Evolutionary conservation across 2,888 invertebrate species (phyloP), one percentile per base, ranked within the genome.

Genomic region (Ennomos fuscantarius): DNA sequence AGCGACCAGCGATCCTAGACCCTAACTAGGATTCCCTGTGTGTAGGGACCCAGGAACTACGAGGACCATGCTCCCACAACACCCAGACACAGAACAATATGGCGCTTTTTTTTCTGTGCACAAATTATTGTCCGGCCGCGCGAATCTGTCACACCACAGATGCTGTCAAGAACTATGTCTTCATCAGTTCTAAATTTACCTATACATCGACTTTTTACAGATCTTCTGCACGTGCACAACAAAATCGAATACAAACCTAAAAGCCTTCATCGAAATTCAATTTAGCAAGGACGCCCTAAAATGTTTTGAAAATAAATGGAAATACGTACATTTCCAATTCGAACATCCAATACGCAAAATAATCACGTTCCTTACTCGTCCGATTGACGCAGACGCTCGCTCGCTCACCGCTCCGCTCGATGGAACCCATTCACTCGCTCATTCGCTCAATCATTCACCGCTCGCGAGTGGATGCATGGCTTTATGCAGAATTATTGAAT

Each of bases 401-500:
- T 72, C 75, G 41, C 44, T 53, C 53, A 37, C 37, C 37, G 43
- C 54, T 33, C 42, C 55, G 58, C 76, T 74, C 74, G 78, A 80
- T 75, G 76, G 77, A 78, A 74, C 73, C 81, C 74, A 80, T 84
- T 82, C 82, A 79, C 63, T 75, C 73, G 75, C 68, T 78, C 82
- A 80, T 77, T 81, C 84, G 73, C 77, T 78, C 84, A 80, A 82
- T 85, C 82, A 81, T 78, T 84, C 81, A 82, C 72, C 63, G 69
- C 76, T 70, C 72, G 76, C 66, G 74, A 83, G 79, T 80, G 75
- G 80, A 78, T 84, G 84, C 85, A 84, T 69, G 76, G 74, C 81
- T 84, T 84, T 84, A 85, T 83, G 84, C 83, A 82, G 78, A 84
- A 82, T 82, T 86, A 86, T 86, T 85, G 84, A 84, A 82, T 85